Percentiles rank a stretch among this genome's conserved stretches.
Evolutionary conservation across 2,888 invertebrate species (phyloP).

Genomic region (Lacanobia oleracea): DNA sequence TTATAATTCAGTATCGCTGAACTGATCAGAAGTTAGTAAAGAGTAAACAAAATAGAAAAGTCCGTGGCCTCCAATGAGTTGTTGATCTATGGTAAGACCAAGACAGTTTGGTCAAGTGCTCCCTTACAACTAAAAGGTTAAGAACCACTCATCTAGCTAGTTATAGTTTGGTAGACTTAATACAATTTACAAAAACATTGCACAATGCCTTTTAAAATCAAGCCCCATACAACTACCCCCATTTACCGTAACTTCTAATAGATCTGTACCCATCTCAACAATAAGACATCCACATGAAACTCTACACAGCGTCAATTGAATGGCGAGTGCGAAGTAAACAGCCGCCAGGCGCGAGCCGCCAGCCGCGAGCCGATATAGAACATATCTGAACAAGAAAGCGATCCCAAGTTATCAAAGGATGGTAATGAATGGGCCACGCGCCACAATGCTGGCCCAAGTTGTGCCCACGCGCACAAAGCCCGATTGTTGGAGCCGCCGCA

Average conservation of each 20-base stretch:
- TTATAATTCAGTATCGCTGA: no score
- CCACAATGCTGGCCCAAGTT: conserved; percentile 62
- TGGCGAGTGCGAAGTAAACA: conserved; percentile 35
- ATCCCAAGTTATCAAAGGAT: conserved; percentile 67
- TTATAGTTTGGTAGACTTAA: no score
- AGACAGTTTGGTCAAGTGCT: no score
- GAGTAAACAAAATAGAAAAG: no score
- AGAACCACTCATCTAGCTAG: no score
- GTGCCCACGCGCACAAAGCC: conserved; percentile 59
- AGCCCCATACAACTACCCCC: no score
- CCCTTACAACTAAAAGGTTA: no score
- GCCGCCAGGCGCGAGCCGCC: background rate
- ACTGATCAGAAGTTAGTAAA: no score
- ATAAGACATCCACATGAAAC: conserved; percentile 34
- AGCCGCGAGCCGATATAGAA: conserved; percentile 27
- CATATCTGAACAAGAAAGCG: conserved; percentile 63
- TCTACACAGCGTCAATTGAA: conserved; percentile 41
- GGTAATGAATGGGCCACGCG: conserved; percentile 62
- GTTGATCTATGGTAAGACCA: no score
- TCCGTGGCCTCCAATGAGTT: no score
- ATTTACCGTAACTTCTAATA: background rate
- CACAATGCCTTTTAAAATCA: background rate
- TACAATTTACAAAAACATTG: background rate
- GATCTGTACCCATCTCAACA: conserved; percentile 13
- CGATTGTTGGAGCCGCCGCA: conserved; percentile 61